These are phyloP conservation scores for Hypolimnas misippus DNA, from an alignment of 2,888 invertebrate species.

Conservation along the genomic window DNA sequence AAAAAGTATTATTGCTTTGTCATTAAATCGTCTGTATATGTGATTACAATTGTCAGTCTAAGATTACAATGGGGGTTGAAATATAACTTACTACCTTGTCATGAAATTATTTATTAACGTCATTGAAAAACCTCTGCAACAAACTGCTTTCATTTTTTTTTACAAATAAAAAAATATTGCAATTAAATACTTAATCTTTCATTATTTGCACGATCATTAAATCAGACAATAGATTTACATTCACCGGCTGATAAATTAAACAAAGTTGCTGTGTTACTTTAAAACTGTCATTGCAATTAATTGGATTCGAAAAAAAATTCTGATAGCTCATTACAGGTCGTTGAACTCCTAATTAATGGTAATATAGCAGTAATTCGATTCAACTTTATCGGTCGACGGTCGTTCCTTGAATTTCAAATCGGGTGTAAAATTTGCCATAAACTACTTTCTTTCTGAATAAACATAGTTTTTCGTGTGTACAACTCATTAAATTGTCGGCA, in stretches of 20 bases:
- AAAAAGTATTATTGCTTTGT: background rate
- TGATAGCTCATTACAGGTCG: conserved; percentile 55
- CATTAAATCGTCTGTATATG: too few species aligned
- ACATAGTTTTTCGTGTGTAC: conserved; percentile 29
- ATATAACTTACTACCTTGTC: too few species aligned
- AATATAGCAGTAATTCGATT: conserved; percentile 55
- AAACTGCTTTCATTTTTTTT: too few species aligned
- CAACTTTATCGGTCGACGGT: conserved; percentile 51
- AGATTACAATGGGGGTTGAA: too few species aligned
- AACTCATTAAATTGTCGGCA: conserved; percentile 28
- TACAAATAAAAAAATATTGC: too few species aligned
- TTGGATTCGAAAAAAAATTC: conserved; percentile 50
- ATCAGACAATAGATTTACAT: conserved; percentile 26
- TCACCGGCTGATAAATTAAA: conserved; percentile 36
- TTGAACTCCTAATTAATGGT: conserved; percentile 66
- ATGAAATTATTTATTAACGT: too few species aligned
- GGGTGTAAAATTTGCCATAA: conserved; percentile 49
- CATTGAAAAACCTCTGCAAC: too few species aligned
- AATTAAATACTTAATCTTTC: background rate
- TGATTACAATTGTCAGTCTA: too few species aligned
- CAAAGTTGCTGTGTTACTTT: conserved; percentile 5
- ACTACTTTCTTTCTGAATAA: conserved; percentile 45
- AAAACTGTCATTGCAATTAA: conserved; percentile 50
- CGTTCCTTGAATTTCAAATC: conserved; percentile 55
- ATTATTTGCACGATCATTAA: conserved; percentile 29